These are phyloP conservation scores for Cheilosia grossa DNA, from an alignment of 2,888 invertebrate genomes.

Conservation along the genomic window DNA sequence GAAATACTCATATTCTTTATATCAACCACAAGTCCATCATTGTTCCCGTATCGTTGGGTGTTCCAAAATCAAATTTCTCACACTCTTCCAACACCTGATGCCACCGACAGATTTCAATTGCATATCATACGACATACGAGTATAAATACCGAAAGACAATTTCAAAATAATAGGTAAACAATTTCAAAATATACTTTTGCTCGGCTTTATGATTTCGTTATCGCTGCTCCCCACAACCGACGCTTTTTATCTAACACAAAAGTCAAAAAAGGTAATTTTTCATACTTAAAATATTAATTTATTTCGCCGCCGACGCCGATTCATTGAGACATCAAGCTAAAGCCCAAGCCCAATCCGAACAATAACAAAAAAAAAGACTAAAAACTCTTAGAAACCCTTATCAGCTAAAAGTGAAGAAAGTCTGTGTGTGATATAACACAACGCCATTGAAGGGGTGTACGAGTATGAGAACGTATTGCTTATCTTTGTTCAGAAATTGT, in stretches of 20 bases:
- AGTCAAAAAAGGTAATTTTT: neutral
- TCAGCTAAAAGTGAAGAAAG: neutral
- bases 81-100: no score
- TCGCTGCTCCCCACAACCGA: neutral
- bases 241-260: neutral
- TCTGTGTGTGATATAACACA: neutral
- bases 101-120: no score
- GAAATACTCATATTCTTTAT: no score
- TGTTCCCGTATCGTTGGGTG: no score
- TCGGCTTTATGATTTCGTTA: neutral
- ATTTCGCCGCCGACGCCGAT: neutral
- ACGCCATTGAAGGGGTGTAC: neutral
- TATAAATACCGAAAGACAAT: no score
- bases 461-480: neutral
- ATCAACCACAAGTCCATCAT: no score
- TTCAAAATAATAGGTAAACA: no score
- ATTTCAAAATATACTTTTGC: no score
- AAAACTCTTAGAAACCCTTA: neutral
- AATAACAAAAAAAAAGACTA: neutral
- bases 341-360: neutral
- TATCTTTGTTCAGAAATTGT: neutral
- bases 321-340: neutral
- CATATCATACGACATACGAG: no score
- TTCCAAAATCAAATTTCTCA: no score
- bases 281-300: neutral